A percentile compares a stretch with the other conserved stretches of the same genome.
These are phyloP conservation scores for Acleris holmiana DNA, from an alignment of 2,888 invertebrate genomes.

Conservation along the genomic window DNA sequence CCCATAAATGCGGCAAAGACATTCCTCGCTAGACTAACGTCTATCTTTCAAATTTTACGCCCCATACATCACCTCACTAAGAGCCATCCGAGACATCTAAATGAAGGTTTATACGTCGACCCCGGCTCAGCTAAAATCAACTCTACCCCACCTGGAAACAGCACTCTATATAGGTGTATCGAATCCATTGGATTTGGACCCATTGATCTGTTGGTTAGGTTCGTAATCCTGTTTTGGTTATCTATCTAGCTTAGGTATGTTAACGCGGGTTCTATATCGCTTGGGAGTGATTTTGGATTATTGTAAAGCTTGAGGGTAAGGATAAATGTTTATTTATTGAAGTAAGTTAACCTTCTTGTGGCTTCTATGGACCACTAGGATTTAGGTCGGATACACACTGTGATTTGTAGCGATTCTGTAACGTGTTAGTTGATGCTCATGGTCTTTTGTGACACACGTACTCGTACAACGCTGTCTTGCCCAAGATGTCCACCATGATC, in stretches of 20 bases:
- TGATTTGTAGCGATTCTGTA: no score
- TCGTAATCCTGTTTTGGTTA: slow-evolving; percentile 33
- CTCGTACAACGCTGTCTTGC: no score
- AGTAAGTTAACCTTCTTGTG: background rate
- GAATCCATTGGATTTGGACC: slow-evolving; percentile 45
- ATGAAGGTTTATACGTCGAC: slow-evolving; percentile 78
- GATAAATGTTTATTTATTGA: background rate
- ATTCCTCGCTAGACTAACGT: slow-evolving; percentile 30
- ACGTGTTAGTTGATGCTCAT: no score
- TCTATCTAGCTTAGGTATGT: slow-evolving; percentile 32
- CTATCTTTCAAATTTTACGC: slow-evolving; percentile 65
- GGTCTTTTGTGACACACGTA: no score
- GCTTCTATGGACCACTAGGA: background rate
- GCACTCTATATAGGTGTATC: slow-evolving; percentile 58
- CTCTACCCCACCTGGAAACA: slow-evolving; percentile 56
- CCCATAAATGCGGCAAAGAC: no score
- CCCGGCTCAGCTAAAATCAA: slow-evolving; percentile 59
- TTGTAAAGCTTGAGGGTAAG: slow-evolving; percentile 9
- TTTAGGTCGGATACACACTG: no score
- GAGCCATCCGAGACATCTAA: slow-evolving; percentile 71
- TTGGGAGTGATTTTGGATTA: slow-evolving; percentile 31
- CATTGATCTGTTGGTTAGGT: slow-evolving; percentile 25
- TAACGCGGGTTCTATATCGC: slow-evolving; percentile 14
- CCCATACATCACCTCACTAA: slow-evolving; percentile 70
- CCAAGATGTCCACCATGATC: no score